These are phyloP conservation scores for Acropora tenuis DNA, from an alignment of 64 coral and sea anemone genomes.

Conservation along the genomic window DNA sequence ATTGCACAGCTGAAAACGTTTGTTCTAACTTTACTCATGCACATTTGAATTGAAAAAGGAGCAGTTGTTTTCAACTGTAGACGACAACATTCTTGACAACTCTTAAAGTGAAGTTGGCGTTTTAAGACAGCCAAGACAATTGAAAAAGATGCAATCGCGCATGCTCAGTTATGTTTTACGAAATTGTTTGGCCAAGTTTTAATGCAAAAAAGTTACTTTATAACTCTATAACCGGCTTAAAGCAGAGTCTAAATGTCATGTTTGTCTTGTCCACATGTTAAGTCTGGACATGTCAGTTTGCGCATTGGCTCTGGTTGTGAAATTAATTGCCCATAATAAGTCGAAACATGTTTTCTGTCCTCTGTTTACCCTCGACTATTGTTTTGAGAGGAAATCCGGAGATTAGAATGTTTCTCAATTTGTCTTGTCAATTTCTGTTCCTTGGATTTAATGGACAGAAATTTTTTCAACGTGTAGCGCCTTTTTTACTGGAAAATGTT, in stretches of 20 bases:
- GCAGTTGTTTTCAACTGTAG: no score
- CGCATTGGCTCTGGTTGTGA: neutral
- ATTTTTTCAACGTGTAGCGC: no score
- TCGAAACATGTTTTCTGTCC: neutral
- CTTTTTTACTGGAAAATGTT: no score
- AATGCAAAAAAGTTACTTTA: neutral
- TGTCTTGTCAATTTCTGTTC: no score
- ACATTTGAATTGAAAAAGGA: no score
- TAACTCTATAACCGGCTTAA: neutral
- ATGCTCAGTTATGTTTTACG: no score
- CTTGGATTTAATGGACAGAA: no score
- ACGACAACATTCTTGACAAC: neutral
- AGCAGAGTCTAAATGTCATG: neutral
- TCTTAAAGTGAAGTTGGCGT: neutral
- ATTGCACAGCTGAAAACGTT: no score
- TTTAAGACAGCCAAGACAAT: neutral
- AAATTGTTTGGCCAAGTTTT: neutral
- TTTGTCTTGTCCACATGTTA: neutral
- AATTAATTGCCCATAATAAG: neutral
- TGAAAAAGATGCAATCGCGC: no score
- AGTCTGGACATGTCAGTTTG: neutral
- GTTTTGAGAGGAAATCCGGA: neutral
- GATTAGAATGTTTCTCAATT: no score
- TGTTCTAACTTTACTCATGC: no score
- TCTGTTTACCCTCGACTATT: neutral